Conservation (phyloP, 2,888 invertebrate species). For the Apodemia mormo region DNA sequence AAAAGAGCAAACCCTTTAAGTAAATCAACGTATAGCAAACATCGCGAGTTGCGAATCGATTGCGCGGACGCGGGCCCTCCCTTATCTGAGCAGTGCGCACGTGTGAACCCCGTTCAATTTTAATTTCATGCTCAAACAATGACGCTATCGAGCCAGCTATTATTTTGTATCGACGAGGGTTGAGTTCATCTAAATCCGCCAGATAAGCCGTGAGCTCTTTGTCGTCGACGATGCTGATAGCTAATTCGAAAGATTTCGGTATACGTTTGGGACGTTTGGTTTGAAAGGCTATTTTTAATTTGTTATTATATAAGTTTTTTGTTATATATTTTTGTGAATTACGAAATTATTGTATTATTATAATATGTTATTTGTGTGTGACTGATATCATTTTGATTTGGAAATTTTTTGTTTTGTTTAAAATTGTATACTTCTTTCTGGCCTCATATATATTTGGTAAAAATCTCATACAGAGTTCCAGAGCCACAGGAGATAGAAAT, state of each 20-base stretch:
- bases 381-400: too few species aligned
- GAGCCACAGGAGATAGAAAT: too few species aligned
- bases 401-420: too few species aligned
- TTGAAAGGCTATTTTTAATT: constrained; percentile 52
- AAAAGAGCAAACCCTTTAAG: constrained; percentile 74
- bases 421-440: too few species aligned
- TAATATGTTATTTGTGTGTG: too few species aligned
- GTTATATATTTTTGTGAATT: background rate
- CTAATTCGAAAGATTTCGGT: constrained; percentile 60
- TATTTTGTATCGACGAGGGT: constrained; percentile 79
- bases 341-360: too few species aligned
- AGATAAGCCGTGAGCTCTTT: constrained; percentile 76
- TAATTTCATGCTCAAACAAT: constrained; percentile 83
- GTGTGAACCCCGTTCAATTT: constrained; percentile 81
- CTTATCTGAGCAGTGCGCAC: constrained; percentile 77
- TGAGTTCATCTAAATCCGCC: constrained; percentile 78
- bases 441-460: too few species aligned
- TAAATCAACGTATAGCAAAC: constrained; percentile 65
- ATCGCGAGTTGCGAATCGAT: constrained; percentile 67
- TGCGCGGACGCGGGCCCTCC: constrained; percentile 59
- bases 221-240: constrained; percentile 68
- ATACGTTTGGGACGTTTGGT: constrained; percentile 36
- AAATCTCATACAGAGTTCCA: too few species aligned
- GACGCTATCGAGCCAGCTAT: constrained; percentile 78
- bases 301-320: constrained; percentile 55